phyloP scores from a whole-genome alignment of 2,888 invertebrate species.

The Lochmaea crataegi region DNA sequence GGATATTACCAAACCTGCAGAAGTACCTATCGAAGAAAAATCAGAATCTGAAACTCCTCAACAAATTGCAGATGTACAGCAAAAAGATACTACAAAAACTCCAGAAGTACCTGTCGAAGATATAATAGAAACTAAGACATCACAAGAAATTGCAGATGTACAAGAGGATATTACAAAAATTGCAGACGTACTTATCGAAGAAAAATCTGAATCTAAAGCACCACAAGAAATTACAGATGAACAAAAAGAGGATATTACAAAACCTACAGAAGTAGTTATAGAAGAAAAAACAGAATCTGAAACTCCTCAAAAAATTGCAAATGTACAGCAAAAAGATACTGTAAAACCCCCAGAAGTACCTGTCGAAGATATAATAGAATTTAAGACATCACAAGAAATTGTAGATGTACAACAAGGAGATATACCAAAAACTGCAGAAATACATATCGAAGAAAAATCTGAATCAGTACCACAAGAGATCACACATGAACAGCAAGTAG shows the following conservation, averaged over 20 bases:
- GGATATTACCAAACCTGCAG: background rate
- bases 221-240: conserved; percentile 1
- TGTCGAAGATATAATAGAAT: background rate
- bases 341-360: background rate
- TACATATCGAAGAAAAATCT: background rate
- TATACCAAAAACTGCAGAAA: background rate
- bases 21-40: background rate
- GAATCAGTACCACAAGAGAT: background rate
- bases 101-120: conserved; percentile 20
- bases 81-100: background rate
- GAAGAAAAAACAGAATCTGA: background rate
- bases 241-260: background rate
- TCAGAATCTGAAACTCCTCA: background rate
- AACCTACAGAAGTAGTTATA: background rate
- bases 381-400: background rate
- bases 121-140: background rate
- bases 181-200: conserved; percentile 15
- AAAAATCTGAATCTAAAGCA: background rate
- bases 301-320: background rate
- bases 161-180: background rate
- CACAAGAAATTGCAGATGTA: background rate
- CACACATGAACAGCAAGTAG: background rate
- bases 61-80: background rate
- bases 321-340: background rate
- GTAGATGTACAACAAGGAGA: background rate